Evolutionary conservation across 2,113 vertebrate species (phyloP).

Genomic region (Cricetomys ansorgei): DNA sequence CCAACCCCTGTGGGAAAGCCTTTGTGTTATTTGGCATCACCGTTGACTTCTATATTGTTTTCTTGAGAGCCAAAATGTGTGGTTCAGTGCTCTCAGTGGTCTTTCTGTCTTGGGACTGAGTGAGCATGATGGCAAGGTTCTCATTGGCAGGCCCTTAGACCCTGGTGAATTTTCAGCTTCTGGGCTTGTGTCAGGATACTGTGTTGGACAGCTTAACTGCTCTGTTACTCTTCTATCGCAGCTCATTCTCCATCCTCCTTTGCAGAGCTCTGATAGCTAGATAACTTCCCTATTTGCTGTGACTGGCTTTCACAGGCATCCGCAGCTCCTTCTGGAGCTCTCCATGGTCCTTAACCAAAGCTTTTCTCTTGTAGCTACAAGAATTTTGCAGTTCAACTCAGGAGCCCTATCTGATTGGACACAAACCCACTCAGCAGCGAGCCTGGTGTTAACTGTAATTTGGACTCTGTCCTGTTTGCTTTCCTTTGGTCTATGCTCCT

Average conservation of each 20-base stretch:
- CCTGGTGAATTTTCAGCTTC: not conserved
- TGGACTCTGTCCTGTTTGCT: not conserved
- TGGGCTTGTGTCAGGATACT: not conserved
- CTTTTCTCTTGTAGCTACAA: no score
- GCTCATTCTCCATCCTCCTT: not conserved
- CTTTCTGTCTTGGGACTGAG: not conserved
- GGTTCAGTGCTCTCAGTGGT: no score
- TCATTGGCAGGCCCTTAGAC: not conserved
- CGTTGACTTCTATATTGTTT: not conserved
- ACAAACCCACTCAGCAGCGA: not conserved
- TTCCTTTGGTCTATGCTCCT: not conserved
- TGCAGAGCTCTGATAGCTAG: not conserved
- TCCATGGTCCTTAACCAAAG: not conserved
- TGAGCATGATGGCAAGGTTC: not conserved
- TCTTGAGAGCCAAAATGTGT: not conserved
- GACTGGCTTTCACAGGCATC: not conserved
- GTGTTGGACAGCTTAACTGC: not conserved
- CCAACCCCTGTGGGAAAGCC: not conserved
- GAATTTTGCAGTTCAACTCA: not conserved
- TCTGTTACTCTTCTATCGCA: not conserved
- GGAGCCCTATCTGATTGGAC: not conserved
- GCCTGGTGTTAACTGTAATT: not conserved
- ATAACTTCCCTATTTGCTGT: not conserved
- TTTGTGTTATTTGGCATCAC: not conserved
- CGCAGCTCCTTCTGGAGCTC: not conserved